Evolutionary conservation across 2,888 invertebrate genomes (phyloP).

Genomic region (Nipponacmea schrenckii): DNA sequence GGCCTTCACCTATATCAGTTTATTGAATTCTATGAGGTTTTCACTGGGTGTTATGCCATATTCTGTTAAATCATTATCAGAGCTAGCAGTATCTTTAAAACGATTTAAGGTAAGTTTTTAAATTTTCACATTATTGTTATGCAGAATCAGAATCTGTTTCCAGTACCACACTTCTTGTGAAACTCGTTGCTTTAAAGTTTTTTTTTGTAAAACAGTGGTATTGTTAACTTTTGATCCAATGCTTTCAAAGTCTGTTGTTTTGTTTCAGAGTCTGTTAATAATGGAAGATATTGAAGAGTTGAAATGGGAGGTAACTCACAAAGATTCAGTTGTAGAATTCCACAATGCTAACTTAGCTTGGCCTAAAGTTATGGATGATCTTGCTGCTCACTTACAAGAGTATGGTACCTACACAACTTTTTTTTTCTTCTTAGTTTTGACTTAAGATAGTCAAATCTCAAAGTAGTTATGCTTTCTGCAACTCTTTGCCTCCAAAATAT

Average conservation of each 20-base stretch:
- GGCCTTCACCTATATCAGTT: constrained; percentile 57
- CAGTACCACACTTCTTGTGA: too few relatives aligned
- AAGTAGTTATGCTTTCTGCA: too few relatives aligned
- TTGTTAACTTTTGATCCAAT: too few relatives aligned
- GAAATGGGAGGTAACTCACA: constrained; percentile 68
- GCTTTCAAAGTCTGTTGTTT: too few relatives aligned
- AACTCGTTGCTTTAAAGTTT: too few relatives aligned
- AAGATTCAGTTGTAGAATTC: constrained; percentile 70
- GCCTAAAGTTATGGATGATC: constrained; percentile 45
- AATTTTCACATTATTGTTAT: not conserved
- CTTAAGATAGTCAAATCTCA: too few relatives aligned
- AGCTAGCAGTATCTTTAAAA: constrained; percentile 49
- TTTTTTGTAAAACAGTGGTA: too few relatives aligned
- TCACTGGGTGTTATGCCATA: constrained; percentile 52
- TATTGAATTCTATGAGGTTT: constrained; percentile 54
- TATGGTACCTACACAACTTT: too few relatives aligned
- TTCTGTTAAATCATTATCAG: constrained; percentile 49
- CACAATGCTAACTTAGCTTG: constrained; percentile 71
- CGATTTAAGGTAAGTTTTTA: constrained; percentile 49
- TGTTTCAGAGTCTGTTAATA: constrained; percentile 46
- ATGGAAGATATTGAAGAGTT: constrained; percentile 69
- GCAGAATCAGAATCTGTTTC: too few relatives aligned
- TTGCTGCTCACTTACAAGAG: too few relatives aligned
- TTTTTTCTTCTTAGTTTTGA: too few relatives aligned
- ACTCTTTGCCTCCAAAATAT: too few relatives aligned